Evolutionary conservation across 2,113 vertebrate genomes (phyloP), one percentile per base, ranked within the genome.

Genomic region (Ceratotherium simum): DNA sequence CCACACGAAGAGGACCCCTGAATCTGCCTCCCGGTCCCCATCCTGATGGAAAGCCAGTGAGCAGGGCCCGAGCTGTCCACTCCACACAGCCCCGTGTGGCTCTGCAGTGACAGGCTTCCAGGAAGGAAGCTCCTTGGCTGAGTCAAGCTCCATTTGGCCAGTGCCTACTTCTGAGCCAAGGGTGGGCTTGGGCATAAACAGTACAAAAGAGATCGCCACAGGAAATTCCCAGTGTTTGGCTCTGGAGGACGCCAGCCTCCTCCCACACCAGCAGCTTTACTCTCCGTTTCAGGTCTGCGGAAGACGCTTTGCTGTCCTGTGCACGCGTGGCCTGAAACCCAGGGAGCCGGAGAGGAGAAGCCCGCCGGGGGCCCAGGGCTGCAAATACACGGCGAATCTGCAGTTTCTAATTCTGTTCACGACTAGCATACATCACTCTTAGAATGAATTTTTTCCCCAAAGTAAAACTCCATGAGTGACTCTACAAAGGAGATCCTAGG

Each of bases 371-470:
- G 8, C 46, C 8, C 2, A 0, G 46, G 46, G 17, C 51, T 8
- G 21, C 42, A 25, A 58, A 62, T 0, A 17, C 25, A 5, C 0
- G 0, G 27, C 1, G 3, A 18, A 14, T 2, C 25, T 2, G 58
- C 9, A 5, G 5, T 14, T 69, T 51, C 76, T 54, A 2, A 81
- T 54, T 58, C 23, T 56, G 18, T 62, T 81, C 70, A 70, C 51
- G 23, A n/a, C 60, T 39, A 42, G 78, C 27, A n/a, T 0, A 39
- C 23, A 0, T 51, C 2, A 27, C 33, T 42, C 33, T 17, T 18
- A 29, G 17, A 27, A 73, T 4, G 36, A 3, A 5, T 9, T 33
- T 76, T 1, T 23, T 17, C 12, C 51, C 67, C 78, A 33, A 7
- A 93, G 46, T 12, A n/a, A 83, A 70, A 20, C 60, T 33, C 48